Percentiles rank a stretch among this genome's conserved stretches.
Evolutionary conservation across 2,797 vertebrate species (phyloP).

Genomic region (Pseudochirops corinnae): DNA sequence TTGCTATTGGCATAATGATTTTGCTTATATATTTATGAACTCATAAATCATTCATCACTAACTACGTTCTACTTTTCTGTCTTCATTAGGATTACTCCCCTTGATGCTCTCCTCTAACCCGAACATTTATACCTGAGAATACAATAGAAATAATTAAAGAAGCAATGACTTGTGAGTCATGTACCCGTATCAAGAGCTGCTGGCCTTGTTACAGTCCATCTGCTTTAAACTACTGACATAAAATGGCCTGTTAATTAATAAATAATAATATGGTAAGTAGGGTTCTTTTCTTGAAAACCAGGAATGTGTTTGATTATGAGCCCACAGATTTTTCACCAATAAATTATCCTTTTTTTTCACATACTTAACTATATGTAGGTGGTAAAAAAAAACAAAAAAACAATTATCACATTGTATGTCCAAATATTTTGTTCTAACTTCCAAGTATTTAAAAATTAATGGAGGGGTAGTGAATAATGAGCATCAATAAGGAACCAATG

Average conservation of each 20-base stretch:
- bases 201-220: constrained; percentile 47
- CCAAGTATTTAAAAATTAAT: not conserved
- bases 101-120: constrained; percentile 48
- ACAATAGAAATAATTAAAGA: constrained; percentile 46
- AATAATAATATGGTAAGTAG: not conserved
- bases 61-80: constrained; percentile 47
- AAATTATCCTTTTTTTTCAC: not conserved
- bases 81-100: constrained; percentile 50
- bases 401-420: not conserved
- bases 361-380: not conserved
- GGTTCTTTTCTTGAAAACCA: not conserved
- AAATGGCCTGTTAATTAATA: constrained; percentile 56
- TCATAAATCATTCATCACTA: constrained; percentile 74
- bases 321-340: not conserved
- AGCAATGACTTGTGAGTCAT: constrained; percentile 65
- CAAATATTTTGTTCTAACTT: not conserved
- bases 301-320: not conserved
- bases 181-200: constrained; percentile 58
- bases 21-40: constrained; percentile 62
- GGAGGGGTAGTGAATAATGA: not conserved
- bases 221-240: constrained; percentile 54
- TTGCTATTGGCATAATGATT: constrained; percentile 34
- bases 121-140: constrained; percentile 50
- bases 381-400: not conserved
- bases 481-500: not conserved